phyloP scores from a whole-genome alignment of 1,140 invertebrate species.

The Diabrotica virgifera region DNA sequence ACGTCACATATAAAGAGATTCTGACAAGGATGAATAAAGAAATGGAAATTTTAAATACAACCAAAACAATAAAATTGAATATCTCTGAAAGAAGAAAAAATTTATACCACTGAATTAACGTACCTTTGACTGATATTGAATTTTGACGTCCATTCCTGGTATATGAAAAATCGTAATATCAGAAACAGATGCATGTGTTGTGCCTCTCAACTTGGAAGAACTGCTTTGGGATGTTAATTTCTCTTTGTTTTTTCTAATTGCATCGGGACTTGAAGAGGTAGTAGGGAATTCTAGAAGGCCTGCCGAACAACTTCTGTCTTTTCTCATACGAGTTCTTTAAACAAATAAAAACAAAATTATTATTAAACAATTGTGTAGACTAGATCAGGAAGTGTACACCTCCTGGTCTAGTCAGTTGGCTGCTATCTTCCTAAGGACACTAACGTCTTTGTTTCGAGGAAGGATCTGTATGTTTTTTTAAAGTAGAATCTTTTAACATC shows the following conservation, averaged over 20 bases:
- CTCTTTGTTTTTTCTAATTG: conserved; percentile 52
- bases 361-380: neutral
- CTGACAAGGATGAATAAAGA: too few species aligned
- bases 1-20: neutral
- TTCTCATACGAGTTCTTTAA: conserved; percentile 56
- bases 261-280: conserved; percentile 51
- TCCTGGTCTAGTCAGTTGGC: too few species aligned
- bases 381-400: too few species aligned
- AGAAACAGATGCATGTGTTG: conserved; percentile 56
- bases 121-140: conserved; percentile 86
- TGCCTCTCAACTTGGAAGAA: conserved; percentile 51
- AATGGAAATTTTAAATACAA: too few species aligned
- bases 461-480: too few species aligned
- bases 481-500: too few species aligned
- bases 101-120: neutral
- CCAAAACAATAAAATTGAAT: neutral
- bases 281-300: conserved; percentile 64
- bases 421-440: too few species aligned
- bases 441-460: too few species aligned
- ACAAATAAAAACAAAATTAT: conserved; percentile 9
- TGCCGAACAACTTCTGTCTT: conserved; percentile 70
- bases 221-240: conserved; percentile 51
- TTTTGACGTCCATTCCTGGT: conserved; percentile 91
- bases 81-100: neutral
- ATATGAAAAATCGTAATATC: conserved; percentile 92